Evolutionary conservation across 2,113 vertebrate genomes (phyloP), one percentile per base, ranked within the genome.

Genomic region (Dolichotis patagonum): DNA sequence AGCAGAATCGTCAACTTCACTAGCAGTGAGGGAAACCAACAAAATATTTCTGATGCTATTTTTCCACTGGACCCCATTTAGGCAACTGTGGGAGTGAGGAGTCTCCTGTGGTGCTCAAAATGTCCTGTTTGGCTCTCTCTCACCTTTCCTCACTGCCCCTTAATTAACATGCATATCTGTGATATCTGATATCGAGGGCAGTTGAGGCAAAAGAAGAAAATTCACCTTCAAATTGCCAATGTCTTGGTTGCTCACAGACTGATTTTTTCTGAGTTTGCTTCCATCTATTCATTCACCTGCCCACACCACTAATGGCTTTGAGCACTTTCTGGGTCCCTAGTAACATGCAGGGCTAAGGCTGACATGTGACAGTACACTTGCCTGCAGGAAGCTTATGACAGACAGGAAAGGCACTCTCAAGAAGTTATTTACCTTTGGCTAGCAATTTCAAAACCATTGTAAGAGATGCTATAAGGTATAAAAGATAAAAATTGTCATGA

Each of bases 331-430:
- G 1, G 17, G 54, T n/a, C n/a, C 28, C 46, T 49, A 38, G 32
- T 28, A 28, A 26, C 5, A 43, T 4, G 1, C 19, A 20, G 10
- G n/a, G 26, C 46, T 65, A 30, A 0, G 1, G 9, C 22, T 17
- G 16, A 11, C 1, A 3, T 28, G 7, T 52, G 77, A 82, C 63
- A 67, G 19, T 58, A 83, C 20, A 9, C 7, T 77, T 56, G 24
- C 28, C 75, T 71, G 83, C 60, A 62, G 73, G 43, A 83, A 46
- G 46, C 46, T 46, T 46, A 5, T 46, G 67, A 16, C 38, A 26
- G 16, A 91, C 13, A 54, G 67, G n/a, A 69, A 69, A 65, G 35
- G 5, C 1, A 46, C 14, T 58, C 60, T 80, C 77, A 14, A 92
- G 65, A 85, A 43, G 32, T 38, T 41, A 67, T 6, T 77, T 52